phyloP scores from a whole-genome alignment of 1,140 invertebrate genomes.

The Drosophila trapezifrons region DNA sequence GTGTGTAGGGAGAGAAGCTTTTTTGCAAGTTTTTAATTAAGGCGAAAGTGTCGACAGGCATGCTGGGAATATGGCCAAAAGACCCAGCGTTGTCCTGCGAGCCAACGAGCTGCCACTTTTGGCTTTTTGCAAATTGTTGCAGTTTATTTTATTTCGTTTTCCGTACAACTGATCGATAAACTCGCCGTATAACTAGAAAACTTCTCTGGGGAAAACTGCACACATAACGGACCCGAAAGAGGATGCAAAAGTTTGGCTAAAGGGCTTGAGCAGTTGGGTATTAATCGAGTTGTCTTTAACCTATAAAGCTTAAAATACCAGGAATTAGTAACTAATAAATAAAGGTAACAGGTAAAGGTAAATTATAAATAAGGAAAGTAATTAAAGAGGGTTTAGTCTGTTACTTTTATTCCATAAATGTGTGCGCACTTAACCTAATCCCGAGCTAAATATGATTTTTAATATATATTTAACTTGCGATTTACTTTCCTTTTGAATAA shows the following conservation, averaged over 20 bases:
- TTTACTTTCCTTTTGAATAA: background rate
- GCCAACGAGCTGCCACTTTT: slow-evolving; percentile 35
- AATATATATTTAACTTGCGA: background rate
- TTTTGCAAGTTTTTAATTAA: slow-evolving; percentile 80
- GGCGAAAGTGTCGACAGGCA: slow-evolving; percentile 77
- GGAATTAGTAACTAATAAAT: background rate
- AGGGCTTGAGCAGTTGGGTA: background rate
- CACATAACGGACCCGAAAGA: background rate
- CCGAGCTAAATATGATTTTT: no score
- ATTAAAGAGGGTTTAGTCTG: no score
- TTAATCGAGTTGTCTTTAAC: slow-evolving; percentile 15
- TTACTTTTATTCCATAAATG: no score
- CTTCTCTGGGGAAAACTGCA: slow-evolving; percentile 34
- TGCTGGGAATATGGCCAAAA: slow-evolving; percentile 40
- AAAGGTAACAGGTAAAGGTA: no score
- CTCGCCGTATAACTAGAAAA: slow-evolving; percentile 75
- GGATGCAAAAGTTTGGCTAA: slow-evolving; percentile 21
- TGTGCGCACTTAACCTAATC: no score
- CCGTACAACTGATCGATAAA: slow-evolving; percentile 64
- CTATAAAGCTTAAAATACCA: background rate
- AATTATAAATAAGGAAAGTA: no score
- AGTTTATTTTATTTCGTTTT: slow-evolving; percentile 59
- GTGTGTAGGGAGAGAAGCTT: slow-evolving; percentile 21
- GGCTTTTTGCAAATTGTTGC: slow-evolving; percentile 68
- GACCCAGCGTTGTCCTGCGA: slow-evolving; percentile 35